Percentiles rank a stretch among this genome's conserved stretches.
Conservation (phyloP, 1,140 invertebrate genomes). For the Drosophila lini region DNA sequence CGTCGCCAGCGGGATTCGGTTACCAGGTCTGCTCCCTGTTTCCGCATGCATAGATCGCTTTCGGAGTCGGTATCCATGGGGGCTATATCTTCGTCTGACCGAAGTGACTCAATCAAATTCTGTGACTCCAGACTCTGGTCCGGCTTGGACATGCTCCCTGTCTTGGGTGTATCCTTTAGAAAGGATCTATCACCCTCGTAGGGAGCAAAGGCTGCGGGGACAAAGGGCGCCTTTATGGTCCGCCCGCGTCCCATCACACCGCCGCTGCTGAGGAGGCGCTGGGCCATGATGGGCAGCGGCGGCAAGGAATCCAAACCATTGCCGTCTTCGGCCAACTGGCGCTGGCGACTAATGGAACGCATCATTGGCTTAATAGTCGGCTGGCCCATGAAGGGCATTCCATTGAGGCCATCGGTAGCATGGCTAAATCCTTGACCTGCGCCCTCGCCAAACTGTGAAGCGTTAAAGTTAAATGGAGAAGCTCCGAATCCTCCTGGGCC, state of each 20-base stretch:
- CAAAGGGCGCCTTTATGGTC: not conserved
- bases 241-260: constrained; percentile 1
- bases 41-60: constrained; percentile 18
- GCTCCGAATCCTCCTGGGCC: constrained; percentile 30
- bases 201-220: constrained; percentile 4
- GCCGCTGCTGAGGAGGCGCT: constrained; percentile 18
- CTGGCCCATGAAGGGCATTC: constrained; percentile 49
- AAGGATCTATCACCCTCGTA: constrained; percentile 2
- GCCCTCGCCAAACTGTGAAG: constrained; percentile 37
- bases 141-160: not conserved
- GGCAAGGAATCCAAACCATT: constrained; percentile 20
- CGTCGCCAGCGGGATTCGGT: constrained; percentile 9
- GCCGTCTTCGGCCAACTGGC: constrained; percentile 14
- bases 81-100: not conserved
- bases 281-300: constrained; percentile 16
- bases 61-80: constrained; percentile 54
- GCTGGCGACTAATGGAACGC: constrained; percentile 30
- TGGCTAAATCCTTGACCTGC: not conserved
- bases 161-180: not conserved
- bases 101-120: not conserved
- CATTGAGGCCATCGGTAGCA: constrained; percentile 35
- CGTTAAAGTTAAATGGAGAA: constrained; percentile 42
- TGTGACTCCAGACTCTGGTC: not conserved
- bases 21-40: not conserved
- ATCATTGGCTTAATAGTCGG: constrained; percentile 28